Percentiles rank a stretch among this genome's conserved stretches.
Conservation (phyloP, 2,888 invertebrate species). For the Standfussiana lucernea region DNA sequence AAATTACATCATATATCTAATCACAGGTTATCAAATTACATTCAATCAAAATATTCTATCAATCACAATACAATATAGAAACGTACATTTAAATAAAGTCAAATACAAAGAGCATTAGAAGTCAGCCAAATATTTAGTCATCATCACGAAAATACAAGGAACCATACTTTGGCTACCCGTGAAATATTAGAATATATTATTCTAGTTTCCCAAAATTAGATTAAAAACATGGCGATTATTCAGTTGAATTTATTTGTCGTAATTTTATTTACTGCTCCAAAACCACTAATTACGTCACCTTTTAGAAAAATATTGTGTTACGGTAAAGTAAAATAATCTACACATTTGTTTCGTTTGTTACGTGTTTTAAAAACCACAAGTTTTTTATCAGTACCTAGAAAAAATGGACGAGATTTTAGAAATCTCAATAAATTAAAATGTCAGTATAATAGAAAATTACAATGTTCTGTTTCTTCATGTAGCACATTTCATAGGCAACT, state of each 20-base stretch:
- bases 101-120: constrained; percentile 68
- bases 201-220: constrained; percentile 48
- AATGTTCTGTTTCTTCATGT: constrained; percentile 58
- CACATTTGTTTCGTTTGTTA: constrained; percentile 12
- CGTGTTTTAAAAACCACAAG: constrained; percentile 37
- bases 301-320: constrained; percentile 9
- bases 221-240: constrained; percentile 52
- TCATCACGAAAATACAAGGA: constrained; percentile 49
- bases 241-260: constrained; percentile 26
- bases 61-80: constrained; percentile 72
- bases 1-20: constrained; percentile 81
- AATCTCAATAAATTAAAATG: constrained; percentile 71
- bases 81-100: constrained; percentile 67
- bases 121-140: constrained; percentile 40
- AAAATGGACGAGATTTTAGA: constrained; percentile 70
- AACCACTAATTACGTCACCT: constrained; percentile 12
- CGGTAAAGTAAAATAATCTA: constrained; percentile 11
- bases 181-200: constrained; percentile 60
- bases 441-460: constrained; percentile 62
- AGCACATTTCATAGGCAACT: constrained; percentile 38
- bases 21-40: constrained; percentile 85
- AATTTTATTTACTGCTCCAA: constrained; percentile 11
- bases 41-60: constrained; percentile 74
- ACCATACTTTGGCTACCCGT: constrained; percentile 53
- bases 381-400: constrained; percentile 43